Percentiles rank a stretch among this genome's conserved stretches.
Conservation (phyloP, 2,797 vertebrate species). For the Stomatorhinus walkeri region DNA sequence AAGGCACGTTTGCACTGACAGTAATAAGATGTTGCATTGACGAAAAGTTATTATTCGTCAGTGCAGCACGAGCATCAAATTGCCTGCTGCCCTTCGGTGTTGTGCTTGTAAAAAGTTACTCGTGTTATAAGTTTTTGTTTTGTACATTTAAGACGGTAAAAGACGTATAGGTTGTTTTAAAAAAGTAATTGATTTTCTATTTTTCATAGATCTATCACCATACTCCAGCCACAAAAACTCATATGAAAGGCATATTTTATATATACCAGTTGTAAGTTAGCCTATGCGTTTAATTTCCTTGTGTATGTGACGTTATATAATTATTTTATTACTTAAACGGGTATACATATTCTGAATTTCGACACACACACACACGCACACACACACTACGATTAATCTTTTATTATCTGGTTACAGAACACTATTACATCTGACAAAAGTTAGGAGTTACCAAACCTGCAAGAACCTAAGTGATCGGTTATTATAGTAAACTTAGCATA, state of each 20-base stretch:
- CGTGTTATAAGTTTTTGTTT: background rate
- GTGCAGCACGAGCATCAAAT: background rate
- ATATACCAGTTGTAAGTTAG: background rate
- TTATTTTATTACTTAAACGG: background rate
- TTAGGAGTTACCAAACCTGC: background rate
- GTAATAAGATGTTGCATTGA: background rate
- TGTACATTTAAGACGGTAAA: background rate
- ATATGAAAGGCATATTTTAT: background rate
- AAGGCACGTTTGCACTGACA: background rate
- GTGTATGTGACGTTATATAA: background rate
- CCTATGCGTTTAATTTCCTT: background rate
- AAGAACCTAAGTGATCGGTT: background rate
- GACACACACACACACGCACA: background rate
- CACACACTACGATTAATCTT: background rate
- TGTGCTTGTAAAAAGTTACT: background rate
- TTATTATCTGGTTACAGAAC: background rate
- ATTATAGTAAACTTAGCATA: background rate
- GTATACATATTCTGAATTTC: background rate
- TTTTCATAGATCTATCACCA: background rate
- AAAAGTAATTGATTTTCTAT: background rate
- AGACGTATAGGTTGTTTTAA: background rate
- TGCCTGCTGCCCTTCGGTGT: background rate
- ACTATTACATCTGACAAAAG: background rate
- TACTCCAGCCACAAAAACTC: background rate
- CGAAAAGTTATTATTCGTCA: background rate